Percentiles rank a stretch among this genome's conserved stretches.
Evolutionary conservation across 2,888 invertebrate genomes (phyloP).

Genomic region (Drosophila melanosoma): DNA sequence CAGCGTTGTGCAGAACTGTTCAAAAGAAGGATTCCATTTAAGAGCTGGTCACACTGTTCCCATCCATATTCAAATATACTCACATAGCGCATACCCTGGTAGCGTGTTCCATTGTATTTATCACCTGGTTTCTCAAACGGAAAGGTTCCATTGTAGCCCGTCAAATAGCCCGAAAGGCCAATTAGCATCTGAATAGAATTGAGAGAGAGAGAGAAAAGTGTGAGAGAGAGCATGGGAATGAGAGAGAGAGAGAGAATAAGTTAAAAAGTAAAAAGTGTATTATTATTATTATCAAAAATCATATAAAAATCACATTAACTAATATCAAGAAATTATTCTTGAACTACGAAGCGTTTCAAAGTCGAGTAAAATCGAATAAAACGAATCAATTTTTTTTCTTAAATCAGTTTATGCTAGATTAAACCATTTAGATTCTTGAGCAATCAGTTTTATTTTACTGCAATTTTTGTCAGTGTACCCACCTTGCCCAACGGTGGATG

Average conservation of each 20-base stretch:
- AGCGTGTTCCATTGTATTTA: slow-evolving; percentile 94
- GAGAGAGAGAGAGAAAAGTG: slow-evolving; percentile 65
- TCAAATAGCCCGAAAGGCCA: slow-evolving; percentile 94
- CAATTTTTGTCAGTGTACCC: slow-evolving; percentile 2
- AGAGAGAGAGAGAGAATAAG: background rate
- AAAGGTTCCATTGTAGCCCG: slow-evolving; percentile 97
- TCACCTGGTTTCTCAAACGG: slow-evolving; percentile 98
- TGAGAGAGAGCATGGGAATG: background rate
- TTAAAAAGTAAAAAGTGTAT: background rate
- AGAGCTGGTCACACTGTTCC: background rate
- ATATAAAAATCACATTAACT: background rate
- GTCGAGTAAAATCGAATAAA: background rate
- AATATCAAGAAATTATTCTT: background rate
- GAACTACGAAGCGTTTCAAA: background rate
- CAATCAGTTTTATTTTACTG: background rate
- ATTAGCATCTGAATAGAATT: slow-evolving; percentile 94
- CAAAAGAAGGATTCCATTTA: background rate
- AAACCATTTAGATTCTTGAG: too few species aligned
- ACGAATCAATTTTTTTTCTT: background rate
- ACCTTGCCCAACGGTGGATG: slow-evolving; percentile 99
- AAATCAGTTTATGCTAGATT: background rate
- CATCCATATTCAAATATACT: slow-evolving; percentile 77
- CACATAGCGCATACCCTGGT: slow-evolving; percentile 97
- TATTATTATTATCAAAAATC: background rate
- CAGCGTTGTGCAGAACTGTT: slow-evolving; percentile 95